Evolutionary conservation across 2,888 invertebrate genomes (phyloP), one percentile per base, ranked within the genome.

Genomic region (Dicyrtomina minuta): DNA sequence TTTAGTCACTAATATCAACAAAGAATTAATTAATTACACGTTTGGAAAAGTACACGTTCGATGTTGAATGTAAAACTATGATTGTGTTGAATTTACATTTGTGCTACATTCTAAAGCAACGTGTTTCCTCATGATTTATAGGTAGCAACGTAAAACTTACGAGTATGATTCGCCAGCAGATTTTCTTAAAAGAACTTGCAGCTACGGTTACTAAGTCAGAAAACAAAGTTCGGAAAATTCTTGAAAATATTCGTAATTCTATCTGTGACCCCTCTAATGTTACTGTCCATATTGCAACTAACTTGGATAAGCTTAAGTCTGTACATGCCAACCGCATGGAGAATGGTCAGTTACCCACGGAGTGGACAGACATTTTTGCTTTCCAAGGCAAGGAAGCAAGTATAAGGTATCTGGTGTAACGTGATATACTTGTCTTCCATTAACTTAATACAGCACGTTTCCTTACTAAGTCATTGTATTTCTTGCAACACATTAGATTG

Each of bases 161-260:
- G 76, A 89, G 90, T 58, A 87, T 92, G 78, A 81, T 93, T 17
- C 84, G 89, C 0, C 93, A 94, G 79, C 88, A 89, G 70, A 87
- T 86, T 75, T 93, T 93, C 82, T 84, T 94, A 24, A 87, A 87
- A 8, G 84, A 86, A 10, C 80, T 92, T 17, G 80, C 90, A 85
- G 87, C 66, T 84, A 84, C 68, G 80, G 90, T 56, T 85, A 84
- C 71, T 17, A 72, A 68, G 39, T 64, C 68, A n/a, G 75, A 72
- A 22, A 72, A 65, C 10, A 75, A 81, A 79, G 79, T 82, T 41
- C 76, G 81, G 41, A 76, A 79, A 22, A 85, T 86, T 46, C 84
- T 90, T 22, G 86, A 87, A 74, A 81, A 82, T 6, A 83, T 91
- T 0, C 85, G 90, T 71, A 82, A 82, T 55, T 82, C 83, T 3